Base-by-base conservation (phyloP, 2,797 vertebrate genomes). In the Trachurus trachurus region DNA sequence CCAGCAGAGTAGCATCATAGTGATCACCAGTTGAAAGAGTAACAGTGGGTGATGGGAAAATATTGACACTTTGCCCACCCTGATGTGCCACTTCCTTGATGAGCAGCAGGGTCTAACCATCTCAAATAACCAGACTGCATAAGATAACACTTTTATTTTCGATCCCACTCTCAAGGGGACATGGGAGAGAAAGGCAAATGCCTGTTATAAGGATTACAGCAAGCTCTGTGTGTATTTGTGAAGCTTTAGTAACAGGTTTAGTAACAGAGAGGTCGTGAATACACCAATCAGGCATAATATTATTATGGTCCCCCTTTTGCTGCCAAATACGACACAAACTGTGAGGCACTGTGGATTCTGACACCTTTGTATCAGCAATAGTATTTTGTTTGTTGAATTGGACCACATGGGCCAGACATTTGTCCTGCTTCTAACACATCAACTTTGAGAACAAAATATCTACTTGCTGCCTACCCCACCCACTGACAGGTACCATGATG, bases 1-100 rank as follows among this genome's bases (percentile, higher is more conserved):
- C 68, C 53, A 42, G 60, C n/a, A 17, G 53, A 65, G 65, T 58
- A 50, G 52, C 42, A 63, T 19, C 22, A 70, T 70, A 60, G 44
- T 45, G 54, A 58, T 68, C 64, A 73, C 17, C 31, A 49, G 22
- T 40, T 56, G 22, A 71, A 34, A 29, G 29, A 57, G 21, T 58
- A 49, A 45, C 62, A 42, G 31, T 34, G 9, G 44, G 52, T 29
- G 76, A 66, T 61, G 21, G 47, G 40, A 19, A 78, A 70, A 74
- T 50, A 49, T 31, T 63, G n/a, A 50, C 70, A 49, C 34, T 16
- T 61, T 13, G 21, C n/a, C n/a, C 26, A 5, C 47, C 21, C 34
- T 54, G 40, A 69, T 26, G 21, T 40, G 54, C 54, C 47, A 26
- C 53, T 49, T 52, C 37, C 13, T 50, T 53, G 47, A 64, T 65